phyloP scores from a whole-genome alignment of 2,113 vertebrate species.

The Sinocyclocheilus rhinocerous region DNA sequence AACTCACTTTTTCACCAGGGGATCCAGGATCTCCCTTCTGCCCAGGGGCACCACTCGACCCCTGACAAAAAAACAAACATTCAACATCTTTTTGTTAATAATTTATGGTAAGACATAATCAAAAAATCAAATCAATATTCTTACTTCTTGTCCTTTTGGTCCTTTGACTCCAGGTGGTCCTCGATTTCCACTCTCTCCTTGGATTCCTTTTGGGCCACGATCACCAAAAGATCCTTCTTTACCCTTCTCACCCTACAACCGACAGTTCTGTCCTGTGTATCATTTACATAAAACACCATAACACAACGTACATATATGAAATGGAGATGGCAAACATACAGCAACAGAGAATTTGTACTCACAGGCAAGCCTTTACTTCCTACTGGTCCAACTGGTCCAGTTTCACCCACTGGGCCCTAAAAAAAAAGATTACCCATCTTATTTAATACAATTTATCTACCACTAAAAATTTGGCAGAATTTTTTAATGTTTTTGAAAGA shows the following conservation, averaged over 20 bases:
- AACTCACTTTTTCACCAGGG: conserved; percentile 70
- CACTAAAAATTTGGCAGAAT: neutral
- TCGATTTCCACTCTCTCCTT: conserved; percentile 65
- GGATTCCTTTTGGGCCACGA: conserved; percentile 65
- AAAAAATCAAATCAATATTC: neutral
- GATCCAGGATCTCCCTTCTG: conserved; percentile 67
- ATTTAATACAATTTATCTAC: neutral
- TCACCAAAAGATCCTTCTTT: conserved; percentile 60
- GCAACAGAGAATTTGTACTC: conserved; percentile 57
- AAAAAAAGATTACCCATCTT: conserved; percentile 41
- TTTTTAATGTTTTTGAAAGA: neutral
- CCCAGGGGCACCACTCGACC: conserved; percentile 65
- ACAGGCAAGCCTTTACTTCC: conserved; percentile 69
- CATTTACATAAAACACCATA: conserved; percentile 10
- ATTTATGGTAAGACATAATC: neutral
- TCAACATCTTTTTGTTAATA: neutral
- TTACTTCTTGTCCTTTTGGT: conserved; percentile 66
- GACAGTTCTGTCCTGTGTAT: conserved; percentile 10
- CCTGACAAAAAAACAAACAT: conserved; percentile 60
- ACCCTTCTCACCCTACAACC: conserved; percentile 73
- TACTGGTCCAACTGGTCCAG: conserved; percentile 60
- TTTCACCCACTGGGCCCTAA: conserved; percentile 69
- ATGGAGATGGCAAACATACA: neutral
- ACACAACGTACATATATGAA: neutral
- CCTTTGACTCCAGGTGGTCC: conserved; percentile 68